Evolutionary conservation across 2,113 vertebrate genomes (phyloP).

Genomic region (Lucifuga dentata): DNA sequence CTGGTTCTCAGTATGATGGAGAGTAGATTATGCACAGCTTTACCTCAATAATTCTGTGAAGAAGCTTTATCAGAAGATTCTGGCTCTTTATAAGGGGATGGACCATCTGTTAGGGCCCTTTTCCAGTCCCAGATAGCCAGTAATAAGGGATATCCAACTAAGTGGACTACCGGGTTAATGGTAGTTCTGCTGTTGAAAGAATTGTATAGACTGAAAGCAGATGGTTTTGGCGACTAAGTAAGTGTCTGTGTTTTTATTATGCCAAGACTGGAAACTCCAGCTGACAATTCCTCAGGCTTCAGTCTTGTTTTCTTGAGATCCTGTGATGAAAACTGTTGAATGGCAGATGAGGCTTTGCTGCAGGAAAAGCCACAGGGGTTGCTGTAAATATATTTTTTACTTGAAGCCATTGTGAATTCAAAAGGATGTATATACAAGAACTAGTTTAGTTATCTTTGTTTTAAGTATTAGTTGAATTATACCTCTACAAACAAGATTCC

Average conservation of each 20-base stretch:
- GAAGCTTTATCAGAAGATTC: constrained; percentile 41
- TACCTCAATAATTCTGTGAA: constrained; percentile 51
- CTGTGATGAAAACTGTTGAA: constrained; percentile 30
- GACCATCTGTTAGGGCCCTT: constrained; percentile 45
- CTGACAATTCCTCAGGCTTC: constrained; percentile 37
- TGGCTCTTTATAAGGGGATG: constrained; percentile 19
- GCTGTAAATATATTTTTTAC: background rate
- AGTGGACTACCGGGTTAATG: constrained; percentile 18
- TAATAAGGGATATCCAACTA: constrained; percentile 21
- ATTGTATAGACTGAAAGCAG: constrained; percentile 37
- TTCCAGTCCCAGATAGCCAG: constrained; percentile 10
- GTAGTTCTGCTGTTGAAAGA: constrained; percentile 20
- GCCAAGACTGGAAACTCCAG: constrained; percentile 55
- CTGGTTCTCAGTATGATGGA: constrained; percentile 36
- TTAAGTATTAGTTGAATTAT: background rate
- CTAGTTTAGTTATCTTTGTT: background rate
- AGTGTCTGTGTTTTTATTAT: constrained; percentile 34
- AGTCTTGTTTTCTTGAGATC: background rate
- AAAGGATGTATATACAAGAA: too few relatives aligned
- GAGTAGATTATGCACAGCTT: constrained; percentile 53
- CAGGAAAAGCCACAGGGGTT: background rate
- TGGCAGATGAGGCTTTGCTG: background rate
- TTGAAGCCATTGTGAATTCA: constrained; percentile 15
- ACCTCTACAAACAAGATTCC: background rate
- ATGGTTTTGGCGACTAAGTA: constrained; percentile 35